These are phyloP conservation scores for Sebastolobus alascanus DNA, from an alignment of 2,797 vertebrate genomes.

Conservation along the genomic window DNA sequence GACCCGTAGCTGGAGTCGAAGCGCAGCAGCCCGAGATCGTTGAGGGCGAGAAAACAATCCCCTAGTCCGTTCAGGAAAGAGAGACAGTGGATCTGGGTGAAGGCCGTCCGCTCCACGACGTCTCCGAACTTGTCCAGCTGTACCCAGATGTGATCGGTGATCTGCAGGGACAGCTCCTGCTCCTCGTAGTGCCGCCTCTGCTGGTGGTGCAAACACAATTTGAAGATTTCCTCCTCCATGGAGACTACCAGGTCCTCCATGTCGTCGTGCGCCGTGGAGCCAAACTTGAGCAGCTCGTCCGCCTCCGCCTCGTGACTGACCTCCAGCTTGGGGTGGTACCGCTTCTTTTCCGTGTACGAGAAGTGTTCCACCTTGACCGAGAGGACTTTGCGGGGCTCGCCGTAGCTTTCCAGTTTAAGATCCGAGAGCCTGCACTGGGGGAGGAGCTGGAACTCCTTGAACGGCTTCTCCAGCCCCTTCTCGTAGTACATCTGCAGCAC, in stretches of 20 bases:
- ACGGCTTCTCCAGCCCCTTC: conserved; percentile 96
- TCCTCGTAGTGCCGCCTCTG: conserved; percentile 91
- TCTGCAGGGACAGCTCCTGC: conserved; percentile 92
- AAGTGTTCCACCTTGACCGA: conserved; percentile 94
- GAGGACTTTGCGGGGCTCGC: conserved; percentile 93
- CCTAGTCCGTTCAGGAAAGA: conserved; percentile 90
- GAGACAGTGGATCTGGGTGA: conserved; percentile 92
- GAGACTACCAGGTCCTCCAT: conserved; percentile 91
- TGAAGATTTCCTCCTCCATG: conserved; percentile 93
- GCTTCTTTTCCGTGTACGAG: conserved; percentile 92
- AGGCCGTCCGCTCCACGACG: conserved; percentile 84
- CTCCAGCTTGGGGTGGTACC: conserved; percentile 92
- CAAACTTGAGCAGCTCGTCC: conserved; percentile 97
- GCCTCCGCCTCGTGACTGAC: conserved; percentile 89
- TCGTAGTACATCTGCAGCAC: conserved; percentile 97
- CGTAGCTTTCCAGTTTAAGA: conserved; percentile 93
- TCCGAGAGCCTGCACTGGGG: conserved; percentile 91
- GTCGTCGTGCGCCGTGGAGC: conserved; percentile 89
- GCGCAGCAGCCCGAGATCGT: conserved; percentile 90
- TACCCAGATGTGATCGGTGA: conserved; percentile 94
- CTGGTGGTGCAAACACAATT: conserved; percentile 81
- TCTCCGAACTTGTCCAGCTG: conserved; percentile 88
- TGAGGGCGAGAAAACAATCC: conserved; percentile 95
- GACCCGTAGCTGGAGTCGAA: conserved; percentile 87
- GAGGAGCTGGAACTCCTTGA: conserved; percentile 94